Evolutionary conservation across 37 sponge, comb jelly and placozoan genomes (phyloP).

Genomic region (Sycon ciliatum): DNA sequence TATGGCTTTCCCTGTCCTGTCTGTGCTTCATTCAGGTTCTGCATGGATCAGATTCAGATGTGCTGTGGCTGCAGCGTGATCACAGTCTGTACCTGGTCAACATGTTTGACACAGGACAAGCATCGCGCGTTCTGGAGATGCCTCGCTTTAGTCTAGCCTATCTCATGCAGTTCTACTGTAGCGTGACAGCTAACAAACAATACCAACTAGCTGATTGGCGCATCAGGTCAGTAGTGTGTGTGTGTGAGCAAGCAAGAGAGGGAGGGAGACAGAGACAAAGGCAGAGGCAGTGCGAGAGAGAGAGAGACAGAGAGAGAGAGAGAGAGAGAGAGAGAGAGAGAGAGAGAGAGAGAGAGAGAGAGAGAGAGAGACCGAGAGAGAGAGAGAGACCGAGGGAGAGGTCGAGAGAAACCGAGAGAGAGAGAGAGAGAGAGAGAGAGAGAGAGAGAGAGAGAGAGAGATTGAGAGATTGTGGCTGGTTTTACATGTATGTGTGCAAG

Average conservation of each 20-base stretch:
- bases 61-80: slow-evolving; percentile 88
- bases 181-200: slow-evolving; percentile 78
- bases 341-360: no score
- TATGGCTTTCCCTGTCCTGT: background rate
- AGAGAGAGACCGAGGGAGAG: no score
- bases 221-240: slow-evolving; percentile 66
- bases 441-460: background rate
- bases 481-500: no score
- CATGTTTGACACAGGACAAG: slow-evolving; percentile 87
- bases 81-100: slow-evolving; percentile 88
- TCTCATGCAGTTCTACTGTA: slow-evolving; percentile 75
- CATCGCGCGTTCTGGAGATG: slow-evolving; percentile 56
- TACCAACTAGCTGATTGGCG: slow-evolving; percentile 98
- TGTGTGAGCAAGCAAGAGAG: no score
- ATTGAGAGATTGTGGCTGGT: no score
- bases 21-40: slow-evolving; percentile 50
- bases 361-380: no score
- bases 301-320: no score
- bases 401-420: no score
- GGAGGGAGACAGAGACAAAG: no score
- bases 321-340: no score
- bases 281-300: no score
- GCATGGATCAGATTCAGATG: slow-evolving; percentile 83
- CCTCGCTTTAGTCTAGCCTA: slow-evolving; percentile 76
- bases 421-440: background rate